Base-by-base conservation (phyloP, 2,888 invertebrate species). In the Poecilus cupreus region DNA sequence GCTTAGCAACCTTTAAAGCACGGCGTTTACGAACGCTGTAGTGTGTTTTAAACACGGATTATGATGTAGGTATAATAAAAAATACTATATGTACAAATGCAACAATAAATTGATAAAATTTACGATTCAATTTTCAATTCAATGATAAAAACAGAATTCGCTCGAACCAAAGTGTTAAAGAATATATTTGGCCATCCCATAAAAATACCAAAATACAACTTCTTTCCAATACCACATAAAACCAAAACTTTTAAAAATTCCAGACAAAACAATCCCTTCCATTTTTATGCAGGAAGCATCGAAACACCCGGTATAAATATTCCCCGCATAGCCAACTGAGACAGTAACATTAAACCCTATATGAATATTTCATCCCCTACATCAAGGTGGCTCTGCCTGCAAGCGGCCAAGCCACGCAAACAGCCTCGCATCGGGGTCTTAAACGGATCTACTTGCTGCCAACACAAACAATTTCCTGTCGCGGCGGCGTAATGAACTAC, bases 381-480 rank as follows among this genome's bases (percentile, higher is more conserved):
- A 68, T 68, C 37, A 39, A 68, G 64, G 64, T 68, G 64, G 64
- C 37, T 68, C 39, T 68, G 64, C 2, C 51, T 51, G 5, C 43
- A 13, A 43, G 43, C 43, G 43, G 43, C 43, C 43, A 51, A 13
- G 24, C 24, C 57, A 57, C 24, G 64, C 64, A 37, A 68, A 68
- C 32, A 68, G 13, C n/a, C 72, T 22, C 43, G 72, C 46, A 68
- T 72, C 72, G n/a, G 72, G 72, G 22, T 46, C 72, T 72, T 72
- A 72, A 72, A 72, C 22, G 72, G 72, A 72, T 72, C 46, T 72
- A 46, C 20, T 22, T 72, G 68, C 64, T 13, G 22, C 46, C 22
- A 72, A 22, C 32, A 72, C 72, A 72, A 72, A 72, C 72, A 72
- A 72, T 72, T 72, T 72, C 46, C 72, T 39, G 68, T 37, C n/a